Evolutionary conservation across 2,113 vertebrate genomes (phyloP), one percentile per base, ranked within the genome.

Genomic region (Tyrannus savana): DNA sequence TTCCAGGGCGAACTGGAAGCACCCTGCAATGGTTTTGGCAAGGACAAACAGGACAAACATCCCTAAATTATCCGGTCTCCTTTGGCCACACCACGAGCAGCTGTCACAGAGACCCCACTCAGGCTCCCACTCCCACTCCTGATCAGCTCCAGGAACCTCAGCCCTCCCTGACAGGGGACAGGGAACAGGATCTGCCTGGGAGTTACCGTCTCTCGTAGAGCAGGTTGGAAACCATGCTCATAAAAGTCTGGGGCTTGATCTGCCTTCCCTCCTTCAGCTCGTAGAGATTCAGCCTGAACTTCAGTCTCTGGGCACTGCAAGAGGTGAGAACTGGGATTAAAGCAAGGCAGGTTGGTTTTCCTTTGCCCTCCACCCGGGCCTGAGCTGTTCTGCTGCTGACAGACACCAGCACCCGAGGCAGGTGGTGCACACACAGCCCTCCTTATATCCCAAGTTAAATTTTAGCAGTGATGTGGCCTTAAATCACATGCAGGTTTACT

Each of bases 211-310:
- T 98, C 96, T 99, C 99, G 8, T 99, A 99, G 23, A 99, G 85
- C 69, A 99, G 98, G 91, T 99, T 99, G 93, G 99, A 99, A 93
- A 99, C 99, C 99, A 99, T 99, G 97, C 99, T 99, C 99, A 99
- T 99, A 67, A 99, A 99, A 8, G 99, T 99, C 89, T 99, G 98
- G 2, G 99, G 99, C 50, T 99, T 99, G 98, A 99, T 99, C 97
- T 99, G 99, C 87, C 99, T 98, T 6, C 99, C 99, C 75, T 99
- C 99, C 96, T 99, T 99, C 96, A 99, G 98, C 94, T 99, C 99
- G 5, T 99, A 99, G 42, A 99, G 98, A 77, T 99, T 99, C 77
- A 99, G 97, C 85, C 99, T 97, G 97, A 99, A 99, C 97, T 99
- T 99, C 66, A 99, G 98, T 19, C 99, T 98, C 97, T 99, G 99